Base-by-base conservation (phyloP, 2,888 invertebrate genomes). In the Pomacea canaliculata region DNA sequence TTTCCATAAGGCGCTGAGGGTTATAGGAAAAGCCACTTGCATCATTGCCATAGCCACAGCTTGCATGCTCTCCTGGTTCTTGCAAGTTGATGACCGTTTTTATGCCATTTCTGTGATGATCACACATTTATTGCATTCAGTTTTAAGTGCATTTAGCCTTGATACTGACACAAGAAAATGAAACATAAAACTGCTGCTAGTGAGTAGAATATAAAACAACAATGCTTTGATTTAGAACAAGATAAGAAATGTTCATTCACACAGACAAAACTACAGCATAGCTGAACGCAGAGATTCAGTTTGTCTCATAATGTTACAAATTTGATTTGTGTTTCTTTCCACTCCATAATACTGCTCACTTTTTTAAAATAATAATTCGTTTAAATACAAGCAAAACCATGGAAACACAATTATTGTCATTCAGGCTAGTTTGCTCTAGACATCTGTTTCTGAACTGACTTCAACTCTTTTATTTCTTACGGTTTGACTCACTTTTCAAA, bases 11-110 rank as follows among this genome's bases (percentile, higher is more conserved):
- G 70, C 93, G 91, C 81, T 94, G 93, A 0, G 96, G 96, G 86
- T 95, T 94, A 88, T 97, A 97, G 0, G 96, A 95, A 91, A 96
- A 96, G 7, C 96, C 96, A 12, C 94, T 94, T 49, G 92, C 91
- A 80, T 94, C 94, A 81, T 96, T 93, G 0, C 94, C 94, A 19
- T 87, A 86, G 0, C 96, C 96, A 90, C 97, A 97, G 87, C 94
- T 94, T n/a, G 95, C 93, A 91, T 97, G 96, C 89, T 97, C 97
- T 19, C 95, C 95, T 0, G 94, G 94, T 71, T 93, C 94, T 92
- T 97, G 96, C 63, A 97, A 92, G 92, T 97, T 97, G 87, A 97
- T 94, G 83, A 97, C 94, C 0, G 96, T 94, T 84, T 94, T 94
- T 85, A 96, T 96, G 69, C 94, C 94, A 92, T 94, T 93, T 86